Evolutionary conservation across 2,113 vertebrate genomes (phyloP).

Genomic region (Sigmodon hispidus): DNA sequence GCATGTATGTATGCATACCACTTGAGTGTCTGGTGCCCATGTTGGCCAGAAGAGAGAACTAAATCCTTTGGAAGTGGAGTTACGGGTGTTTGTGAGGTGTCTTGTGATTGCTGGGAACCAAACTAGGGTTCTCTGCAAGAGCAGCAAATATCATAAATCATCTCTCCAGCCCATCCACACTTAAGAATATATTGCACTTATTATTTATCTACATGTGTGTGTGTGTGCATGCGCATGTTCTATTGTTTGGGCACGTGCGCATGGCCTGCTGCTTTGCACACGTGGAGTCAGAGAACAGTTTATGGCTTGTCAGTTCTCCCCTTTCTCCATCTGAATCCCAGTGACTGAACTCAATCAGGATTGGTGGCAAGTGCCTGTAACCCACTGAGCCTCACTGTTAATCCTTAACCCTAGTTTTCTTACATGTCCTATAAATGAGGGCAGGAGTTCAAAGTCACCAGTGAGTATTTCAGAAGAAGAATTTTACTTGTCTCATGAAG

Average conservation of each 20-base stretch:
- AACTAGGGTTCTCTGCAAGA: background rate
- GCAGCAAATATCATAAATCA: background rate
- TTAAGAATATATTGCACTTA: background rate
- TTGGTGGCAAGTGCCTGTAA: background rate
- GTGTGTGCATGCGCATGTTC: background rate
- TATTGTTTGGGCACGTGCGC: background rate
- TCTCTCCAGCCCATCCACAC: background rate
- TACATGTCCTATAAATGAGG: background rate
- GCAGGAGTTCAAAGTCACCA: background rate
- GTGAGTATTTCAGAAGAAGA: background rate
- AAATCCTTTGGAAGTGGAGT: background rate
- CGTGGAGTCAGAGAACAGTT: background rate
- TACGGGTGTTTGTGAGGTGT: background rate
- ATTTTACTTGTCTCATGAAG: background rate
- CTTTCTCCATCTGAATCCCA: background rate
- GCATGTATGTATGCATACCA: background rate
- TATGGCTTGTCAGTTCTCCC: background rate
- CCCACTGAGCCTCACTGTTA: background rate
- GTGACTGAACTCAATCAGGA: background rate
- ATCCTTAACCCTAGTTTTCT: background rate
- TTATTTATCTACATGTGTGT: background rate
- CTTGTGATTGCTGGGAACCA: background rate
- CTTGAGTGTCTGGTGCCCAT: background rate
- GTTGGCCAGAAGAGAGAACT: background rate
- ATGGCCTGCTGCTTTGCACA: background rate